Evolutionary conservation across 2,888 invertebrate species (phyloP), one percentile per base, ranked within the genome.

Genomic region (Ophion ventricosus): DNA sequence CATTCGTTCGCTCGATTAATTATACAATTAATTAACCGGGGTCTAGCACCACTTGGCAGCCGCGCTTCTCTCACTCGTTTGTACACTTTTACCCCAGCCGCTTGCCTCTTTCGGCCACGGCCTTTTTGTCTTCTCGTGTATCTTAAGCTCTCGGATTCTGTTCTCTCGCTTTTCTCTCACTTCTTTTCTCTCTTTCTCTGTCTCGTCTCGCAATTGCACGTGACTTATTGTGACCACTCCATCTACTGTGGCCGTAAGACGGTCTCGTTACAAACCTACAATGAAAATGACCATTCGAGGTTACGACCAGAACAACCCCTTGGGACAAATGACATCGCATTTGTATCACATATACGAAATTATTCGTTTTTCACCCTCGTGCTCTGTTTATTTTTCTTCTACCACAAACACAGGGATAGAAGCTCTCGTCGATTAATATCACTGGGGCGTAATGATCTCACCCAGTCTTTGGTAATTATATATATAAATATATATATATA

Each of bases 1-100:
- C 87, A 84, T 87, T 88, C 85, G 70, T 82, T 86, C 88, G 88
- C 87, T 87, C 89, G 88, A 89, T 89, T 88, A 89, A 89, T 89
- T 88, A 88, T 85, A 89, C 88, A 89, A 89, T 89, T 89, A 89
- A 89, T 89, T 88, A 88, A 87, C 86, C 77, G 75, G 72, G 79
- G 75, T 76, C 86, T 61, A 77, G 82, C 83, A 73, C 86, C 84
- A 85, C 83, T 86, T 67, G 76, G 70, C 77, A 20, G 73, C 77
- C 74, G 61, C 63, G 67, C 75, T 73, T 56, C 63, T 74, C 79
- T 78, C 35, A 49, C 23, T 49, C 35, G 74, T 75, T 80, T 64
- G 64, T 67, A 25, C 49, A 70, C 56, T 77, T 64, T 73, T 78
- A 54, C 57, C 43, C 57, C 43, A 43, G 23, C 75, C 54, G 80